Evolutionary conservation across 53 echinoderm and acorn worm species (phyloP), one percentile per base, ranked within the genome.

Genomic region (Glandiceps talaboti): DNA sequence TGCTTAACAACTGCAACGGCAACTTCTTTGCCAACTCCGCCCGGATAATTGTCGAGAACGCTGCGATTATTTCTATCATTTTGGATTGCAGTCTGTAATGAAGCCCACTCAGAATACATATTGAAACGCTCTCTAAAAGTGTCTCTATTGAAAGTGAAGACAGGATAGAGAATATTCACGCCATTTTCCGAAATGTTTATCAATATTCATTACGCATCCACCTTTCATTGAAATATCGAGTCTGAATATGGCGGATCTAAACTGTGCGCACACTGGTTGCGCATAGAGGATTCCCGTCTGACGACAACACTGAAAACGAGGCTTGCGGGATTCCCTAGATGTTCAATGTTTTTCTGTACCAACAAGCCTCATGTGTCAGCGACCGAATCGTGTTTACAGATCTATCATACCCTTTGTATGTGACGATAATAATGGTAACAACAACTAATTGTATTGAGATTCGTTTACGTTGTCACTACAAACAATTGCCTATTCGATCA

Each of bases 91-190:
- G 89, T 75, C 74, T 97, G 97, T 73, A 97, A 77, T 1, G 97
- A 97, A 27, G 97, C 97, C 97, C 97, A 97, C 76, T 89, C 91
- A 28, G 97, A 97, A 88, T 93, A 97, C 97, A 97, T 97, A 33
- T 73, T 45, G 20, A 45, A 20, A 45, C 20, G 6, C 20, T 45
- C 64, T n/a, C n/a, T n/a, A n/a, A n/a, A n/a, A n/a, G n/a, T n/a
- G n/a, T n/a, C n/a, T n/a, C n/a, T n/a, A n/a, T n/a, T n/a, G n/a
- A n/a, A n/a, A n/a, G n/a, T n/a, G n/a, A n/a, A n/a, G n/a, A n/a
- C n/a, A n/a, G n/a, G n/a, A n/a, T n/a, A n/a, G n/a, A n/a, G n/a
- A n/a, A n/a, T n/a, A n/a, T 6, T 20, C 64, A 12, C 64, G 6
- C 20, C 64, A 45, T 45, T 45, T 45, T 45, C 64, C 6, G 6